These are phyloP conservation scores for Calephelis nemesis DNA, from an alignment of 1,140 invertebrate genomes.

Conservation along the genomic window DNA sequence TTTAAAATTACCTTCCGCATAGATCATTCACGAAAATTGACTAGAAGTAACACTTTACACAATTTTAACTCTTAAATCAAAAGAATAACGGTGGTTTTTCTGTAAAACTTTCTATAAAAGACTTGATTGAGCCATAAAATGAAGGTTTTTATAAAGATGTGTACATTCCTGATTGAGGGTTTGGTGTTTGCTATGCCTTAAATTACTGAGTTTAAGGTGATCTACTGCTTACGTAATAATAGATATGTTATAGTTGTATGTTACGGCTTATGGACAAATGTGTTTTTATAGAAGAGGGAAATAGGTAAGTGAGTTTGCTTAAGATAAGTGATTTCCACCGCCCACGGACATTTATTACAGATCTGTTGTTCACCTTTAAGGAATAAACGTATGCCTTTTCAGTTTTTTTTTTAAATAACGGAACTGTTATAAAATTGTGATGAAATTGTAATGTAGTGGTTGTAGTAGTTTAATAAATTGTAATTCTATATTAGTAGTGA, in stretches of 20 bases:
- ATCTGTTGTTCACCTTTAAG: too few species aligned
- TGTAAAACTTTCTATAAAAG: neutral
- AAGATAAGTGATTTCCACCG: too few species aligned
- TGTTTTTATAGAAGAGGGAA: neutral
- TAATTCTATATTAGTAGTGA: too few species aligned
- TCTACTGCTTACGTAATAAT: constrained; percentile 43
- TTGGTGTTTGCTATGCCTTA: constrained; percentile 44
- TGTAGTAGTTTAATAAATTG: too few species aligned
- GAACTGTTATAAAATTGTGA: too few species aligned
- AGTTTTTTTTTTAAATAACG: too few species aligned
- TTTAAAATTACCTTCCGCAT: constrained; percentile 45
- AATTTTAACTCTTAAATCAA: neutral
- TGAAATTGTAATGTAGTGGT: too few species aligned
- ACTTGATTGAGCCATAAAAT: constrained; percentile 70
- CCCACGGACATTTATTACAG: too few species aligned
- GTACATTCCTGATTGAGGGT: constrained; percentile 50
- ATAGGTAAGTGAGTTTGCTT: neutral
- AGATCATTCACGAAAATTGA: constrained; percentile 6
- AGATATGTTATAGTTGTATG: neutral
- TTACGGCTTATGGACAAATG: too few species aligned
- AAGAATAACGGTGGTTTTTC: constrained; percentile 3
- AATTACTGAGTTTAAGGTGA: constrained; percentile 57
- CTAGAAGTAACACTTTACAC: neutral
- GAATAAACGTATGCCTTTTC: too few species aligned
- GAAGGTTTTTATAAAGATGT: constrained; percentile 51